Percentiles rank a stretch among this genome's conserved stretches.
Conservation (phyloP, 2,888 invertebrate species). For the Dendrolimus pini region DNA sequence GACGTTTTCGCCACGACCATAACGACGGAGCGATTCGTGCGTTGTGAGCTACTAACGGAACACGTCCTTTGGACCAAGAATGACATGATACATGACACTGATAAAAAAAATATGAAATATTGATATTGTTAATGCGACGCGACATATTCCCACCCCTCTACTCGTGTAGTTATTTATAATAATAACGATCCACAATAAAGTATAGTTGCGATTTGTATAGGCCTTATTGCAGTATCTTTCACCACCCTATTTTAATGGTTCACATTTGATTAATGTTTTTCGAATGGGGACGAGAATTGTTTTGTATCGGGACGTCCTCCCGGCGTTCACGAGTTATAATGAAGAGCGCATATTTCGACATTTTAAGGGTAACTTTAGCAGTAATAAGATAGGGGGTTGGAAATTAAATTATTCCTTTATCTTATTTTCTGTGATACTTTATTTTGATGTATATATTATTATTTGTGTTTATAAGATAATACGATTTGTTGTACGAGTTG, state of each 20-base stretch:
- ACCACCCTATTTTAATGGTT: conserved; percentile 67
- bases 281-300: conserved; percentile 44
- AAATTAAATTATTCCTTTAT: background rate
- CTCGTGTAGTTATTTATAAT: background rate
- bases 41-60: too few relatives aligned
- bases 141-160: background rate
- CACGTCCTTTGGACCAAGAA: too few relatives aligned
- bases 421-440: too few relatives aligned
- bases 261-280: conserved; percentile 66
- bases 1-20: too few relatives aligned
- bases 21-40: too few relatives aligned
- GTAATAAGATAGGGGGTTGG: background rate
- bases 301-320: conserved; percentile 41
- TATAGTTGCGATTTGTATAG: conserved; percentile 39
- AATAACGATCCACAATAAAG: conserved; percentile 3
- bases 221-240: conserved; percentile 58
- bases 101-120: background rate
- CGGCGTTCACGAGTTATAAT: conserved; percentile 4
- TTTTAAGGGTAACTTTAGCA: background rate
- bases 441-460: too few relatives aligned
- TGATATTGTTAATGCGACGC: background rate
- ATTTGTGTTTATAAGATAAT: too few relatives aligned
- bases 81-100: too few relatives aligned
- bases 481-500: too few relatives aligned
- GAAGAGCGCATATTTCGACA: background rate